These are phyloP conservation scores for Thamnophis elegans DNA, from an alignment of 2,797 vertebrate species.

Conservation along the genomic window DNA sequence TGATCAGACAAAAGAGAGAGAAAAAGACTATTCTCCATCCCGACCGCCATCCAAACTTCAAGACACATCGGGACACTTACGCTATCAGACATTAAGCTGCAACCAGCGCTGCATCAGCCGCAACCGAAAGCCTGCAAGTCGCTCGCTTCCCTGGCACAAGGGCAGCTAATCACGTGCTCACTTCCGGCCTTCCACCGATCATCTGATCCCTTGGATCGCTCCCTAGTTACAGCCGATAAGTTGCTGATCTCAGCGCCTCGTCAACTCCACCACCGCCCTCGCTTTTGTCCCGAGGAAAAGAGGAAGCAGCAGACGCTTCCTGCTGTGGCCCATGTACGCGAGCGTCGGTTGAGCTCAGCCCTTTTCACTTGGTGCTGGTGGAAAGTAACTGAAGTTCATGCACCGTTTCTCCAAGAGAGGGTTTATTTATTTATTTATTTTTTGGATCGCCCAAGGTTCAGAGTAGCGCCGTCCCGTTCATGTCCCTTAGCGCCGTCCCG, in stretches of 20 bases:
- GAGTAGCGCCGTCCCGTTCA: neutral
- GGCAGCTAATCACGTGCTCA: neutral
- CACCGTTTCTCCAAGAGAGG: neutral
- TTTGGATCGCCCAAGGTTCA: neutral
- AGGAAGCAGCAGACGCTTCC: neutral
- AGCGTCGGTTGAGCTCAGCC: neutral
- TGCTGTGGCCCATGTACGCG: neutral
- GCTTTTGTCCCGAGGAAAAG: no score
- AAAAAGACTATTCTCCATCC: neutral
- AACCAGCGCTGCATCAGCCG: neutral
- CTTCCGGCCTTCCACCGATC: neutral
- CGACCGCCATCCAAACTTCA: neutral
- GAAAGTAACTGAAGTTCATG: neutral
- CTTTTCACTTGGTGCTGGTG: neutral
- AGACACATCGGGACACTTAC: neutral
- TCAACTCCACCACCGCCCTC: no score
- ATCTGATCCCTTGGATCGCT: neutral
- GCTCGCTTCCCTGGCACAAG: no score
- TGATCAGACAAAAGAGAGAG: neutral
- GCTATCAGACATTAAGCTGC: neutral
- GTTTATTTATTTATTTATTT: no score
- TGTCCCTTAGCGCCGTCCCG: neutral
- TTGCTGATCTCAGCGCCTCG: neutral
- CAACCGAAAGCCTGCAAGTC: no score
- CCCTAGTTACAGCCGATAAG: neutral